These are phyloP conservation scores for Campoletis sonorensis DNA, from an alignment of 1,140 invertebrate genomes.

Conservation along the genomic window DNA sequence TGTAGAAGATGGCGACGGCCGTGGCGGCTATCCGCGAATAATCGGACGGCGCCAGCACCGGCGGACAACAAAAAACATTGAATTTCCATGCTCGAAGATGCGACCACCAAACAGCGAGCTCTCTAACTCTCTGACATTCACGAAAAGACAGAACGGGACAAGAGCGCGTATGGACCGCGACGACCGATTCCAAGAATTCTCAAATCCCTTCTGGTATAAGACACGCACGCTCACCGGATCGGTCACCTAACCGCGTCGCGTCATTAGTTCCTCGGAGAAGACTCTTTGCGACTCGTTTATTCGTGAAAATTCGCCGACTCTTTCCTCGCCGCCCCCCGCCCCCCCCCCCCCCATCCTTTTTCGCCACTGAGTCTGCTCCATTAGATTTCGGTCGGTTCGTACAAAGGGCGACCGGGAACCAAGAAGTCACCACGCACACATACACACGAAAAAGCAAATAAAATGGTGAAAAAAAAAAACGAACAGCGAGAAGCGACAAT, in stretches of 20 bases:
- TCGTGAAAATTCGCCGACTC: constrained; percentile 27
- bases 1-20: neutral
- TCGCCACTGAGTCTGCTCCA: neutral
- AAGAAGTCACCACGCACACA: neutral
- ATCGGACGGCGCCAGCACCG: constrained; percentile 34
- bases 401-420: neutral
- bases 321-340: neutral
- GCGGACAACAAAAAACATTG: constrained; percentile 4
- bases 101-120: neutral
- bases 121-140: neutral
- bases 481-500: neutral
- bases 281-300: constrained; percentile 4
- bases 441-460: constrained; percentile 15
- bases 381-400: neutral
- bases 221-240: neutral
- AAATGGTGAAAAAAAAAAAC: constrained; percentile 1
- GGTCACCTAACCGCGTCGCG: neutral
- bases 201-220: neutral
- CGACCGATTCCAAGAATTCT: constrained; percentile 30
- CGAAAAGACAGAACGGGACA: no score
- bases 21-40: constrained; percentile 32
- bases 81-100: constrained; percentile 28
- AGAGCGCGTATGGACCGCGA: neutral
- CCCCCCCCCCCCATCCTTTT: no score
- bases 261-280: constrained; percentile 41